phyloP scores from a whole-genome alignment of 2,113 vertebrate species.

The Microtus montanus region DNA sequence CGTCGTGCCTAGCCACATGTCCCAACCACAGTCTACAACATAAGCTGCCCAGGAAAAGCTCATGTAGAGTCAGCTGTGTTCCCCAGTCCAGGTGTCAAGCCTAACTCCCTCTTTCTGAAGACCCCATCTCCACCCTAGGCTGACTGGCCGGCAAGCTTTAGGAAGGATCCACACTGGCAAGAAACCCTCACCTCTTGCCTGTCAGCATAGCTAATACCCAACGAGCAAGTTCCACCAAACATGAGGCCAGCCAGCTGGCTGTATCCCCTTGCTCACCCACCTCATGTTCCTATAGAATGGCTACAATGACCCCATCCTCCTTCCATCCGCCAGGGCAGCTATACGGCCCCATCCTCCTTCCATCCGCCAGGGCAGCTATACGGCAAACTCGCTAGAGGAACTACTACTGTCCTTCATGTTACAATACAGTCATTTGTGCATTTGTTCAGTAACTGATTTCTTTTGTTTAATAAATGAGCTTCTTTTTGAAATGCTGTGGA shows the following conservation, averaged over 20 bases:
- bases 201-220: not conserved
- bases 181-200: not conserved
- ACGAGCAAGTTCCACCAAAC: not conserved
- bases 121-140: not conserved
- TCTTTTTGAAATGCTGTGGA: not conserved
- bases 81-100: not conserved
- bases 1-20: no score
- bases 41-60: not conserved
- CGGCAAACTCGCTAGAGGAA: not conserved
- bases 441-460: not conserved
- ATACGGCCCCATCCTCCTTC: not conserved
- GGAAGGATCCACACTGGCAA: not conserved
- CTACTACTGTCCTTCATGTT: slow-evolving; percentile 31
- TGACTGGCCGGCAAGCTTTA: not conserved
- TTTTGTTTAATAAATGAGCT: not conserved
- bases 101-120: not conserved
- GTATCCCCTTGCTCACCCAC: no score
- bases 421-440: slow-evolving; percentile 66
- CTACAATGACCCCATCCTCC: not conserved
- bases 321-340: not conserved
- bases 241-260: slow-evolving; percentile 44
- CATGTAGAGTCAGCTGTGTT: not conserved
- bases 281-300: not conserved
- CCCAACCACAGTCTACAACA: not conserved
- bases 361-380: slow-evolving; percentile 29